Conservation (phyloP, 1,140 invertebrate species). For the Panagrolaimus sp. region DNA sequence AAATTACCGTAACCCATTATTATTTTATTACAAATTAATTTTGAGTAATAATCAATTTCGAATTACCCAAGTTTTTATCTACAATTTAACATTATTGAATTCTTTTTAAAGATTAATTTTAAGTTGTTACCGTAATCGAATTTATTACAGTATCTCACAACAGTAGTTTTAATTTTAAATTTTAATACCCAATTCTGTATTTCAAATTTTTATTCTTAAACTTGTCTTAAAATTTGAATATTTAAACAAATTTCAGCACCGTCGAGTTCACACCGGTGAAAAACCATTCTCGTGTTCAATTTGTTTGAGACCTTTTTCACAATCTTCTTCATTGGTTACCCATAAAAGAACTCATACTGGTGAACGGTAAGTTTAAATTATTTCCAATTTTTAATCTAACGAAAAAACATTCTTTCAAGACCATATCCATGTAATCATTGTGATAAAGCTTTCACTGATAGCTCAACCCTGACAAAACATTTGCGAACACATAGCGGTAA, state of each 20-base stretch:
- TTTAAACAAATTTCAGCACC: conserved; percentile 61
- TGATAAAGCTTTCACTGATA: conserved; percentile 62
- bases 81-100: no score
- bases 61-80: no score
- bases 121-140: no score
- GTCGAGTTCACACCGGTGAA: conserved; percentile 65
- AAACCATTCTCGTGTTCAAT: conserved; percentile 87
- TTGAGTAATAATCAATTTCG: no score
- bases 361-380: conserved; percentile 65
- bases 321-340: conserved; percentile 71
- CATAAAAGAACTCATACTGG: conserved; percentile 77
- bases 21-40: no score
- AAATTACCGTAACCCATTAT: no score
- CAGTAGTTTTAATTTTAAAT: no score
- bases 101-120: no score
- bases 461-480: conserved; percentile 59
- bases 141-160: no score
- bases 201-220: no score
- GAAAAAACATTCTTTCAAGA: neutral
- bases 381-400: neutral
- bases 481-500: conserved; percentile 75
- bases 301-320: conserved; percentile 82
- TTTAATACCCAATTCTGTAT: no score
- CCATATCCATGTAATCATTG: conserved; percentile 78
- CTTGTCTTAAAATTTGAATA: no score